A percentile compares a stretch with the other conserved stretches of the same genome.
These are phyloP conservation scores for Etia nguti DNA, from an alignment of 2,113 vertebrate species.

Conservation along the genomic window DNA sequence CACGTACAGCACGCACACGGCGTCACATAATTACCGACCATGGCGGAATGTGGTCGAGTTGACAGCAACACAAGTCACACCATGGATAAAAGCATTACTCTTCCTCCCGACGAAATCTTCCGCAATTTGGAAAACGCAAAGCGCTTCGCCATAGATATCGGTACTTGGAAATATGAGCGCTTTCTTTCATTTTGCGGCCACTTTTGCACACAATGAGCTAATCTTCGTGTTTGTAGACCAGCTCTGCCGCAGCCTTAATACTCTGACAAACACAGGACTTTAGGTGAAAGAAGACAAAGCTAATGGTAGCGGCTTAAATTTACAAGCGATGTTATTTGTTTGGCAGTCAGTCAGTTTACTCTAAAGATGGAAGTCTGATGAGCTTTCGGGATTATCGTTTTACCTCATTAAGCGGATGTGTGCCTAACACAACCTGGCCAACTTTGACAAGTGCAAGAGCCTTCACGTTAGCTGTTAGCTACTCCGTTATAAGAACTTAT, in stretches of 20 bases:
- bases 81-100: conserved; percentile 94
- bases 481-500: neutral
- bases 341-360: neutral
- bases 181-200: neutral
- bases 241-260: neutral
- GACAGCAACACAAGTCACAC: conserved; percentile 70
- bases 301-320: neutral
- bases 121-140: conserved; percentile 95
- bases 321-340: neutral
- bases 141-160: conserved; percentile 96
- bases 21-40: conserved; percentile 55
- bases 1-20: neutral
- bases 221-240: neutral
- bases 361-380: neutral
- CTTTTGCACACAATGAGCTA: neutral
- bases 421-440: neutral
- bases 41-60: conserved; percentile 74
- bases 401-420: neutral
- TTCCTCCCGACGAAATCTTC: conserved; percentile 93
- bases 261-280: conserved; percentile 13
- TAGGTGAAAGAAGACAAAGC: neutral
- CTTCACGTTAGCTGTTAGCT: conserved; percentile 10
- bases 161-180: conserved; percentile 54
- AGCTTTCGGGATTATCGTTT: neutral
- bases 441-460: neutral